These are phyloP conservation scores for Spodoptera littoralis DNA, from an alignment of 2,888 invertebrate genomes.

Conservation along the genomic window DNA sequence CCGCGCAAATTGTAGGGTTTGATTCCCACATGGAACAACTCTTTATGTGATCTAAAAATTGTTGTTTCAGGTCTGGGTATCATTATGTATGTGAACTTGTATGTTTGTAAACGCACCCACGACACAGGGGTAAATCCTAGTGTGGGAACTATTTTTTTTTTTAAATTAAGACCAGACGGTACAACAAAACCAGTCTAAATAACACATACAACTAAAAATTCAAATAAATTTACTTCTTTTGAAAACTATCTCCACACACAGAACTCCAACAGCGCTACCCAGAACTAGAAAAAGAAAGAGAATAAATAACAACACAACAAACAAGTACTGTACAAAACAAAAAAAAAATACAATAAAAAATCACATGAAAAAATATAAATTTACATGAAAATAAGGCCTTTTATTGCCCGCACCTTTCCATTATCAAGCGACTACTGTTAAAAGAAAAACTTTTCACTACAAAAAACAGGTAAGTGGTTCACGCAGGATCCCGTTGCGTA, in stretches of 20 bases:
- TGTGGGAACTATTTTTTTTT: too few relatives aligned
- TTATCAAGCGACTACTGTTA: constrained; percentile 47
- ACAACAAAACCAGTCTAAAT: too few relatives aligned
- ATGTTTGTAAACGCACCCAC: too few relatives aligned
- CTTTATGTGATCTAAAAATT: too few relatives aligned
- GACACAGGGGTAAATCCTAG: too few relatives aligned
- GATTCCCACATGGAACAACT: too few relatives aligned
- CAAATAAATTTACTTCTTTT: background rate
- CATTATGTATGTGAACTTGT: too few relatives aligned
- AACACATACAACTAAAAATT: too few relatives aligned
- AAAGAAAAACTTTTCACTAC: constrained; percentile 49
- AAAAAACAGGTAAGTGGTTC: constrained; percentile 58
- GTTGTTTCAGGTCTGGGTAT: too few relatives aligned
- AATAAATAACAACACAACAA: constrained; percentile 1
- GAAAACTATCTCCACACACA: constrained; percentile 2
- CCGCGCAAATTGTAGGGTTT: too few relatives aligned
- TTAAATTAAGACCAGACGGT: too few relatives aligned
- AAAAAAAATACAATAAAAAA: constrained; percentile 9
- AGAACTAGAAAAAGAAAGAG: constrained; percentile 1
- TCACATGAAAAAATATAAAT: constrained; percentile 19
- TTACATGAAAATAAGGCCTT: constrained; percentile 33
- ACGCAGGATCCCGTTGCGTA: constrained; percentile 80
- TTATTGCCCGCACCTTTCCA: constrained; percentile 35
- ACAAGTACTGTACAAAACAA: constrained; percentile 1
- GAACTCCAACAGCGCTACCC: too few relatives aligned